Evolutionary conservation across 2,113 vertebrate genomes (phyloP).

Genomic region (Pontoporia blainvillei): DNA sequence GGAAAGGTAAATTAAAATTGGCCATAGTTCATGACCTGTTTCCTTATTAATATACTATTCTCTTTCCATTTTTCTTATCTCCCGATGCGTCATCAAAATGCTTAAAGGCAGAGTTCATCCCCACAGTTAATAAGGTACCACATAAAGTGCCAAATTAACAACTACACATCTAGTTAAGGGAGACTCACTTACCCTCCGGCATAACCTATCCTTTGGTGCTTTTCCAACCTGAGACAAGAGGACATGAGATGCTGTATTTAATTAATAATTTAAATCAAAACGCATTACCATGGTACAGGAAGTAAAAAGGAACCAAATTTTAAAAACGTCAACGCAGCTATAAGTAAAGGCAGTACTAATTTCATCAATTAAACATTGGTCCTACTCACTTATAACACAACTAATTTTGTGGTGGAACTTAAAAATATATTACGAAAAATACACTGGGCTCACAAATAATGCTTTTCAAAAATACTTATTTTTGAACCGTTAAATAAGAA

Average conservation of each 20-base stretch:
- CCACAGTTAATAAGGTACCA: neutral
- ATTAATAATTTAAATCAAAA: neutral
- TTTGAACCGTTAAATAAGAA: neutral
- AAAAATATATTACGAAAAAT: neutral
- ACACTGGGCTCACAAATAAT: neutral
- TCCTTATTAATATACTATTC: neutral
- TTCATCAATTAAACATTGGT: neutral
- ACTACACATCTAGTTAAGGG: neutral
- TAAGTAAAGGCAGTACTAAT: neutral
- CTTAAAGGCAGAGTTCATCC: neutral
- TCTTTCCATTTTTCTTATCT: neutral
- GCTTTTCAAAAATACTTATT: neutral
- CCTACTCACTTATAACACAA: neutral
- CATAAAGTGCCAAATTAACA: neutral
- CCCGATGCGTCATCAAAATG: neutral
- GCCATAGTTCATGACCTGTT: neutral
- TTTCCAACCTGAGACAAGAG: constrained; percentile 91
- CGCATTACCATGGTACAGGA: neutral
- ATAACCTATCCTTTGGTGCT: constrained; percentile 95
- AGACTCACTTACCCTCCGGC: constrained; percentile 88
- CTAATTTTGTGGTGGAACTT: neutral
- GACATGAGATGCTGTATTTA: neutral
- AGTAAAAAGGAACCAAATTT: neutral
- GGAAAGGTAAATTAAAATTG: neutral
- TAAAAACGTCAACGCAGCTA: neutral